Percentiles rank a stretch among this genome's conserved stretches.
phyloP scores from a whole-genome alignment of 2,888 invertebrate genomes.

The Xestia rhomboidea region DNA sequence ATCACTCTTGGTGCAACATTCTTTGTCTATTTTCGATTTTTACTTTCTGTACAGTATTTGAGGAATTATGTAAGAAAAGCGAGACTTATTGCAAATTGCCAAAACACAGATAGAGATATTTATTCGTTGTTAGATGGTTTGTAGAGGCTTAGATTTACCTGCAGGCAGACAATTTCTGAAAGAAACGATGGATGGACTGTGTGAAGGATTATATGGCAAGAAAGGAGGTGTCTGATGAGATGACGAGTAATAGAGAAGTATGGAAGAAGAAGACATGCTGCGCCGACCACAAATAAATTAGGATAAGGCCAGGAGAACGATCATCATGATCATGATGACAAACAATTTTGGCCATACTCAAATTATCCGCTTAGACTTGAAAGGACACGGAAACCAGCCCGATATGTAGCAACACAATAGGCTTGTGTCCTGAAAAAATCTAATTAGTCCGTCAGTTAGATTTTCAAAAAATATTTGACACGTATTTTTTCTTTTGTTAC shows the following conservation, averaged over 20 bases:
- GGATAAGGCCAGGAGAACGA: too few species aligned
- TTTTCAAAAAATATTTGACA: too few species aligned
- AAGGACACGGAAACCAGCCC: background rate
- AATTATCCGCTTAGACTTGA: background rate
- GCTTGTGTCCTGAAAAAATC: too few species aligned
- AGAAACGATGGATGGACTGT: too few species aligned
- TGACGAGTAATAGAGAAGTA: too few species aligned
- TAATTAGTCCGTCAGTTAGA: too few species aligned
- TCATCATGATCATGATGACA: too few species aligned
- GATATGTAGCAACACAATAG: background rate
- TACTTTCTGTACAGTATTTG: conserved; percentile 24
- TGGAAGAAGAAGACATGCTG: too few species aligned
- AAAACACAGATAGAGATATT: background rate
- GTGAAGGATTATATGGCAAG: too few species aligned
- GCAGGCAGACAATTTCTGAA: background rate
- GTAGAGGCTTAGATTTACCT: background rate
- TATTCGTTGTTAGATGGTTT: background rate
- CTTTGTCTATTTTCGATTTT: conserved; percentile 10
- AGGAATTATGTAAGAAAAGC: conserved; percentile 14
- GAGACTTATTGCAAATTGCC: background rate
- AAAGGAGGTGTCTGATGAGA: too few species aligned
- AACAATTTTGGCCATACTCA: background rate
- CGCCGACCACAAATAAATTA: too few species aligned
- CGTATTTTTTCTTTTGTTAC: too few species aligned
- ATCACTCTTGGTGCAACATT: conserved; percentile 11